phyloP scores from a whole-genome alignment of 2,888 invertebrate species.

The Diaphora mendica region DNA sequence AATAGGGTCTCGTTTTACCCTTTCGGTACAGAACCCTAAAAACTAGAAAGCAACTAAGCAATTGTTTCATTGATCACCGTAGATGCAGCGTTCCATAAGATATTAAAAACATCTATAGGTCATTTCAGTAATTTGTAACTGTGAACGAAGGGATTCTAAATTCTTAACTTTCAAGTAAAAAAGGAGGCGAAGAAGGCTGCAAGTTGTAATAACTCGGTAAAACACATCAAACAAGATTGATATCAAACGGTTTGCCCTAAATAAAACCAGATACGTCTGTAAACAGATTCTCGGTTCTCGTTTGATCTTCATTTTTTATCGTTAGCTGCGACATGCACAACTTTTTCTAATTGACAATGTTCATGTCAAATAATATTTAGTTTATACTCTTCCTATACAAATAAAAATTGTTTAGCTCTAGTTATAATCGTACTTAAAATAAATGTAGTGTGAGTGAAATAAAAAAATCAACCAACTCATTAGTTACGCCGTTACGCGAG shows the following conservation, averaged over 20 bases:
- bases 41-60: neutral
- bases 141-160: constrained; percentile 26
- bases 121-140: too few relatives aligned
- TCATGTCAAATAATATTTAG: constrained; percentile 53
- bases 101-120: constrained; percentile 8
- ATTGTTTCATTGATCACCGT: neutral
- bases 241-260: constrained; percentile 76
- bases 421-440: constrained; percentile 22
- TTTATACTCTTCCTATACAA: constrained; percentile 36
- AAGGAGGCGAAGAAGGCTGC: constrained; percentile 37
- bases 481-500: constrained; percentile 16
- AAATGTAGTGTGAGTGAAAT: constrained; percentile 16
- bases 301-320: constrained; percentile 74
- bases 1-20: too few relatives aligned
- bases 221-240: constrained; percentile 76
- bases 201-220: constrained; percentile 58
- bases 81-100: neutral
- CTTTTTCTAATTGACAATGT: constrained; percentile 65
- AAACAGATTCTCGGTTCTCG: constrained; percentile 63
- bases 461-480: constrained; percentile 33
- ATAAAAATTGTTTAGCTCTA: constrained; percentile 13
- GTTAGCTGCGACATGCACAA: constrained; percentile 56
- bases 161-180: constrained; percentile 36
- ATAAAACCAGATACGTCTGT: constrained; percentile 73
- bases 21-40: too few relatives aligned